A percentile compares a stretch with the other conserved stretches of the same genome.
Conservation (phyloP, 2,888 invertebrate species). For the Scaptomyza reducta region DNA sequence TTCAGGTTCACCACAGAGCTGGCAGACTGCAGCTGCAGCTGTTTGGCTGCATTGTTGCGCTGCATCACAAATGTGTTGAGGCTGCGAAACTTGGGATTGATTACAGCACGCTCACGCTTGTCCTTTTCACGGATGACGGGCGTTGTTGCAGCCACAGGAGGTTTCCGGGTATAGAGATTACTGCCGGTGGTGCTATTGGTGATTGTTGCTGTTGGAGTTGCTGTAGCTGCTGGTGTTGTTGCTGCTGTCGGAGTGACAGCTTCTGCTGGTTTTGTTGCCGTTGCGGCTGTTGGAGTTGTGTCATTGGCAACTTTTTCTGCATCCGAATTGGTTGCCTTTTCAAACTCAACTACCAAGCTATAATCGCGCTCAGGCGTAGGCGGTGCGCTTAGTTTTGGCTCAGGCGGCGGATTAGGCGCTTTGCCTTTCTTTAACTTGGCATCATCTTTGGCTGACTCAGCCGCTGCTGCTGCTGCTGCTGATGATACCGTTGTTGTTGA, state of each 20-base stretch:
- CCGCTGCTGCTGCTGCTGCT: conserved; percentile 46
- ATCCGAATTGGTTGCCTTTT: conserved; percentile 55
- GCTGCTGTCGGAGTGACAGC: conserved; percentile 11
- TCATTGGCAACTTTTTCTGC: conserved; percentile 17
- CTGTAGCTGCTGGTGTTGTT: conserved; percentile 13
- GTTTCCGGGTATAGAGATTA: conserved; percentile 74
- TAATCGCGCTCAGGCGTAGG: conserved; percentile 83
- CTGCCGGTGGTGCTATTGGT: conserved; percentile 47
- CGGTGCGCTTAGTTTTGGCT: conserved; percentile 77
- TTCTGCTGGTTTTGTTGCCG: conserved; percentile 13
- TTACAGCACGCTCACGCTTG: conserved; percentile 89
- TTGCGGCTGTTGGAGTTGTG: conserved; percentile 21
- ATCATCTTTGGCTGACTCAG: conserved; percentile 72
- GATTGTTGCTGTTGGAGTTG: conserved; percentile 32
- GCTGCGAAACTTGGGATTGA: conserved; percentile 87
- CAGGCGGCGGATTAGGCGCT: conserved; percentile 89
- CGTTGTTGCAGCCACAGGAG: conserved; percentile 86
- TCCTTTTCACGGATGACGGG: conserved; percentile 91
- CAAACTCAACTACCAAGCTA: conserved; percentile 77
- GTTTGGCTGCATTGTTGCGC: conserved; percentile 82
- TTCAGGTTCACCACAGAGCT: conserved; percentile 77
- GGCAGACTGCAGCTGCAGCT: conserved; percentile 78
- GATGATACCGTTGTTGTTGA: conserved; percentile 14
- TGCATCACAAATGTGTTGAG: conserved; percentile 84
- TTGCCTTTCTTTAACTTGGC: conserved; percentile 88